Evolutionary conservation across 2,113 vertebrate genomes (phyloP).

Genomic region (Eclectus roratus): DNA sequence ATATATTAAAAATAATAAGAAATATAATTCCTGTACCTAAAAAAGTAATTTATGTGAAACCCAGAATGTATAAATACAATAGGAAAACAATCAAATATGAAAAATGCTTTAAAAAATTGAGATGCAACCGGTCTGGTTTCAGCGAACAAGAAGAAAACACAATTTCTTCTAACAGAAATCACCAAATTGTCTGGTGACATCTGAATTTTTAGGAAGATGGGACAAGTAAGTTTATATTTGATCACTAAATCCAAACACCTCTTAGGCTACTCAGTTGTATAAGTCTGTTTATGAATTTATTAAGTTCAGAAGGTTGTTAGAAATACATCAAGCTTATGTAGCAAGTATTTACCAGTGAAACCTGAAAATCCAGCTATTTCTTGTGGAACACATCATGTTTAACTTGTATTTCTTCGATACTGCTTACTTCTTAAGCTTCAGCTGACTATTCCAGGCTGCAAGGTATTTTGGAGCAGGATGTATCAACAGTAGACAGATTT

Average conservation of each 20-base stretch:
- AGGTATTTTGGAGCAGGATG: background rate
- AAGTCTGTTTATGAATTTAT: background rate
- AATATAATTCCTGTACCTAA: background rate
- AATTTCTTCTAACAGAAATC: background rate
- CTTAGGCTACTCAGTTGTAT: background rate
- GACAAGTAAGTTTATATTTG: background rate
- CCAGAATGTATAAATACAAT: background rate
- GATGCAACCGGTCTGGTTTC: background rate
- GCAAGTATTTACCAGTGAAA: background rate
- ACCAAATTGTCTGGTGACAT: background rate
- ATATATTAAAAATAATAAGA: background rate
- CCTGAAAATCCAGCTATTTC: background rate
- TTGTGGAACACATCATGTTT: background rate
- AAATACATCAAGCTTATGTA: background rate
- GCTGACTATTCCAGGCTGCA: background rate
- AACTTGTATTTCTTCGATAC: background rate
- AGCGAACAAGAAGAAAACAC: background rate
- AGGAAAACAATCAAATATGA: background rate
- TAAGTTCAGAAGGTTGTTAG: background rate
- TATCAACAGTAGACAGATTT: background rate
- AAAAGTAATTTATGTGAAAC: background rate
- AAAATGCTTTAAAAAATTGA: background rate
- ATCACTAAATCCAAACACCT: background rate
- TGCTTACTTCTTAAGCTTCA: background rate
- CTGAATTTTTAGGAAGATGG: background rate